phyloP scores from a whole-genome alignment of 2,797 vertebrate species.

The Myotis planiceps region DNA sequence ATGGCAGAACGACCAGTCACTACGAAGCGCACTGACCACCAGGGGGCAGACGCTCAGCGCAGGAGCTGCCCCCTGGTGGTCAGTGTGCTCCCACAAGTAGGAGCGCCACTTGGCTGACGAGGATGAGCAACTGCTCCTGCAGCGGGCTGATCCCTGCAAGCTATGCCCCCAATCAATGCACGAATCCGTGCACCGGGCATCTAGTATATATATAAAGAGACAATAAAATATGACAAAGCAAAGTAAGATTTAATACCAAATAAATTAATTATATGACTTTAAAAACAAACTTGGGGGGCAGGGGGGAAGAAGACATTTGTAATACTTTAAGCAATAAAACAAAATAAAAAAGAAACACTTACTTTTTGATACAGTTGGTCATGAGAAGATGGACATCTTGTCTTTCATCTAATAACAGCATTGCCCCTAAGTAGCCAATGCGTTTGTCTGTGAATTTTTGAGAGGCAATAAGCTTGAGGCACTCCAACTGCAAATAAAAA shows the following conservation, averaged over 20 bases:
- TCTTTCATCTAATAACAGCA: constrained; percentile 98
- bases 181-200: neutral
- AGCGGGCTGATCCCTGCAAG: too few species aligned
- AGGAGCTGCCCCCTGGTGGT: too few species aligned
- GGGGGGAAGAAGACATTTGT: too few species aligned
- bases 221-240: neutral
- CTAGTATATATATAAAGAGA: neutral
- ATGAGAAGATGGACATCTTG: constrained; percentile 99
- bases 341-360: constrained; percentile 79
- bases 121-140: too few species aligned
- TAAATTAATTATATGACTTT: neutral
- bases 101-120: too few species aligned
- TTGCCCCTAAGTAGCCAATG: constrained; percentile 99
- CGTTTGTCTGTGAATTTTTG: constrained; percentile 99
- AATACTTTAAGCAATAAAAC: too few species aligned
- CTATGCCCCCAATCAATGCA: too few species aligned
- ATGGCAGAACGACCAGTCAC: too few species aligned
- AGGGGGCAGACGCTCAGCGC: too few species aligned
- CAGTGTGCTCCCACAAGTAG: too few species aligned
- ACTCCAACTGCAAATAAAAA: constrained; percentile 92
- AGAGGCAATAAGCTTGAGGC: constrained; percentile 99
- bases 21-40: too few species aligned
- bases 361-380: constrained; percentile 99
- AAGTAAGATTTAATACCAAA: neutral
- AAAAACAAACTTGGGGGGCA: neutral